phyloP scores from a whole-genome alignment of 1,140 invertebrate species.

The Drosophila nebulosa region DNA sequence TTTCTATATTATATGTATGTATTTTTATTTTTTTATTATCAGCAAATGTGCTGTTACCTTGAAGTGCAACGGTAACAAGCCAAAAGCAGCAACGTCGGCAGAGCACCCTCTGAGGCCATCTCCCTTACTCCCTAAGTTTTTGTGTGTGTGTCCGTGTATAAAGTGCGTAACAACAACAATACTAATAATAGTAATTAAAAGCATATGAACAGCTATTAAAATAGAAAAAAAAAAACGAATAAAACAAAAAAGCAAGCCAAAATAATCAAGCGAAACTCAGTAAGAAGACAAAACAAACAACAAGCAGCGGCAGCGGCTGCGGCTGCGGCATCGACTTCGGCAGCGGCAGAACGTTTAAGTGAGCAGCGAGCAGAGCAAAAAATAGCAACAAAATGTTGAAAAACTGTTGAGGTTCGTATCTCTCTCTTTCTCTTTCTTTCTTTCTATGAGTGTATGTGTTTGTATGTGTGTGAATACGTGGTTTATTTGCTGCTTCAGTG shows the following conservation, averaged over 20 bases:
- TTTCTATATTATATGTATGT: not conserved
- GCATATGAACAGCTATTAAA: slow-evolving; percentile 59
- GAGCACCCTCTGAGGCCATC: not conserved
- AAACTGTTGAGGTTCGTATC: slow-evolving; percentile 70
- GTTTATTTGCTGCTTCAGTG: slow-evolving; percentile 77
- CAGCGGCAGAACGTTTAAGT: slow-evolving; percentile 26
- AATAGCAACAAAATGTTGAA: slow-evolving; percentile 75
- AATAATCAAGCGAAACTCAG: slow-evolving; percentile 70
- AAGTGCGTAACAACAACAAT: slow-evolving; percentile 45
- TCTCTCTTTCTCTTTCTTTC: slow-evolving; percentile 7
- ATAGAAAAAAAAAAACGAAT: slow-evolving; percentile 12
- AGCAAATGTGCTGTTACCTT: slow-evolving; percentile 55
- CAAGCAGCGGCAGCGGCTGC: slow-evolving; percentile 31
- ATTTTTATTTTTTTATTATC: slow-evolving; percentile 23
- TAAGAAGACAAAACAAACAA: slow-evolving; percentile 59
- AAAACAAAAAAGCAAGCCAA: slow-evolving; percentile 43
- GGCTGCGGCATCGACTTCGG: slow-evolving; percentile 29
- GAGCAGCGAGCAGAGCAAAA: slow-evolving; percentile 34
- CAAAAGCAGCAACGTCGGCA: slow-evolving; percentile 19
- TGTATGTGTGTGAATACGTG: slow-evolving; percentile 66
- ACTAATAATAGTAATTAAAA: slow-evolving; percentile 27
- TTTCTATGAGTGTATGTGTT: slow-evolving; percentile 29
- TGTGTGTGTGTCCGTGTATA: slow-evolving; percentile 23
- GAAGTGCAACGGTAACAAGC: slow-evolving; percentile 21
- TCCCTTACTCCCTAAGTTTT: not conserved